phyloP scores from a whole-genome alignment of 1,140 invertebrate species.

The Aphis craccivora region DNA sequence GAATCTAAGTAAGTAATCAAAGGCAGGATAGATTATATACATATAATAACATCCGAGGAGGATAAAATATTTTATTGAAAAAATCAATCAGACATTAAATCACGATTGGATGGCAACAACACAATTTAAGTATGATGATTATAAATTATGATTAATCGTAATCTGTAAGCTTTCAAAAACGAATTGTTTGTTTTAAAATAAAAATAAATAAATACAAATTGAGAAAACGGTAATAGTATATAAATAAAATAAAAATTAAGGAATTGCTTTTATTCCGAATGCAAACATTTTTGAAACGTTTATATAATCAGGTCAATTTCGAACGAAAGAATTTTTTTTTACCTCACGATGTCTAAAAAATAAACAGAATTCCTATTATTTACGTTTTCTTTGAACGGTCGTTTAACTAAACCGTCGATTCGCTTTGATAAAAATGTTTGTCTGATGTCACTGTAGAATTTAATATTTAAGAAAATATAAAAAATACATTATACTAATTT shows the following conservation, averaged over 20 bases:
- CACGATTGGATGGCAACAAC: neutral
- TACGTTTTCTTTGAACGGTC: neutral
- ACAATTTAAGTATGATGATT: neutral
- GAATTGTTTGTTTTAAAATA: neutral
- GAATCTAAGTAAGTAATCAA: too few relatives aligned
- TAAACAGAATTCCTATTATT: neutral
- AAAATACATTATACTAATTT: neutral
- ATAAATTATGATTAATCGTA: neutral
- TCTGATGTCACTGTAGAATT: neutral
- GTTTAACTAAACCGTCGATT: neutral
- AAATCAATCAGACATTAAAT: neutral
- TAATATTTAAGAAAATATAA: neutral
- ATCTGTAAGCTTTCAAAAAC: neutral
- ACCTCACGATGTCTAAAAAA: neutral
- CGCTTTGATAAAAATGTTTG: neutral
- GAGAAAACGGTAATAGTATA: neutral
- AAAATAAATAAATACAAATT: neutral
- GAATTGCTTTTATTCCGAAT: constrained; percentile 13
- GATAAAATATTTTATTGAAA: neutral
- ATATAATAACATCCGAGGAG: neutral
- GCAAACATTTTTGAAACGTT: constrained; percentile 23
- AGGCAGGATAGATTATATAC: neutral
- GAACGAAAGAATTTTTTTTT: neutral
- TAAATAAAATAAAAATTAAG: constrained; percentile 40
- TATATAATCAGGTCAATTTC: constrained; percentile 27